phyloP scores from a whole-genome alignment of 2,797 vertebrate genomes.

The Euphonia xanthogaster region DNA sequence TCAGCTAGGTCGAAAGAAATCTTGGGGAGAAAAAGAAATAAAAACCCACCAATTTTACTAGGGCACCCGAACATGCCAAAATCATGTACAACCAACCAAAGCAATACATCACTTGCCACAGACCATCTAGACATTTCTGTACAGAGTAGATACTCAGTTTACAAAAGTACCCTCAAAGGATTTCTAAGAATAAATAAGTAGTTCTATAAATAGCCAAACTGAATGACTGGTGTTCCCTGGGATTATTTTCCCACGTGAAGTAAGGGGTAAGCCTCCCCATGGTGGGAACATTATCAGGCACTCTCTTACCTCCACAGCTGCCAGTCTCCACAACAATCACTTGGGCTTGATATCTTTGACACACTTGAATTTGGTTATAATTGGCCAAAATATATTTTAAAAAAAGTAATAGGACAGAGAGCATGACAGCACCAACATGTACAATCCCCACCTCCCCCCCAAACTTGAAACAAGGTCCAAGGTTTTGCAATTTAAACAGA shows the following conservation, averaged over 20 bases:
- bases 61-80: background rate
- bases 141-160: constrained; percentile 4
- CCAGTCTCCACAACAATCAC: background rate
- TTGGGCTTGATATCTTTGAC: background rate
- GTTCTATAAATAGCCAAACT: constrained; percentile 32
- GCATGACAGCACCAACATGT: background rate
- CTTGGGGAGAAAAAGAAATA: constrained; percentile 66
- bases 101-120: background rate
- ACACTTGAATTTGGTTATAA: background rate
- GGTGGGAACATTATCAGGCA: background rate
- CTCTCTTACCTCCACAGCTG: background rate
- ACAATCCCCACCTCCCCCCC: rapidly evolving
- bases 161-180: constrained; percentile 32
- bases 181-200: constrained; percentile 46
- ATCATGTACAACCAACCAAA: background rate
- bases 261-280: background rate
- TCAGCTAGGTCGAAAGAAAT: constrained; percentile 97
- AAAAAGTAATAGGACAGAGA: background rate
- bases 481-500: background rate
- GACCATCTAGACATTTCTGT: background rate
- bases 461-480: background rate
- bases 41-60: background rate
- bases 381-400: background rate
- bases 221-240: background rate
- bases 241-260: constrained; percentile 44